Evolutionary conservation across 2,113 vertebrate genomes (phyloP).

Genomic region (Microtus pennsylvanicus): DNA sequence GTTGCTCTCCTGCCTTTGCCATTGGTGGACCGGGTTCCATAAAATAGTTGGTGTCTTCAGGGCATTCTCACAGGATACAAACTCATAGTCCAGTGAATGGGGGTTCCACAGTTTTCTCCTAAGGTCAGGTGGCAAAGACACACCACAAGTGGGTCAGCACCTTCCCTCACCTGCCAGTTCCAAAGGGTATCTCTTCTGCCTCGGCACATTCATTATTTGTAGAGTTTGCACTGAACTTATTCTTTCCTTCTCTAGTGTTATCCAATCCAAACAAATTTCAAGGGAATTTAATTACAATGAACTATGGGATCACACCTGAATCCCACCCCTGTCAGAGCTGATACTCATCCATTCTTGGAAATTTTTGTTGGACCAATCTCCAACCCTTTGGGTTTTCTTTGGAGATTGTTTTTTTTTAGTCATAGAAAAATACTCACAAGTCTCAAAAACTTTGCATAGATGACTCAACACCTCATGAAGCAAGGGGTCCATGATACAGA

Average conservation of each 20-base stretch:
- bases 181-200: not conserved
- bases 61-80: not conserved
- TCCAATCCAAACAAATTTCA: not conserved
- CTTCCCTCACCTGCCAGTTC: not conserved
- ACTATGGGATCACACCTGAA: not conserved
- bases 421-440: not conserved
- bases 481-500: not conserved
- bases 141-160: too few relatives aligned
- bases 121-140: not conserved
- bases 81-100: not conserved
- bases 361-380: not conserved
- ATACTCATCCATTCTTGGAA: not conserved
- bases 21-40: not conserved
- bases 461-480: not conserved
- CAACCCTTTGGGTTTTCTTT: not conserved
- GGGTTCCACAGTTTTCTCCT: not conserved
- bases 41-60: not conserved
- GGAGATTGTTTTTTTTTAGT: not conserved
- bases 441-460: not conserved
- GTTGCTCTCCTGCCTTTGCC: not conserved
- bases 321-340: not conserved
- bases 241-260: not conserved
- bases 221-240: not conserved
- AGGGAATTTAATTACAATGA: not conserved
- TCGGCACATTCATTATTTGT: not conserved